Percentiles rank a stretch among this genome's conserved stretches.
phyloP scores from a whole-genome alignment of 1,140 invertebrate species.

The Campodea augens region DNA sequence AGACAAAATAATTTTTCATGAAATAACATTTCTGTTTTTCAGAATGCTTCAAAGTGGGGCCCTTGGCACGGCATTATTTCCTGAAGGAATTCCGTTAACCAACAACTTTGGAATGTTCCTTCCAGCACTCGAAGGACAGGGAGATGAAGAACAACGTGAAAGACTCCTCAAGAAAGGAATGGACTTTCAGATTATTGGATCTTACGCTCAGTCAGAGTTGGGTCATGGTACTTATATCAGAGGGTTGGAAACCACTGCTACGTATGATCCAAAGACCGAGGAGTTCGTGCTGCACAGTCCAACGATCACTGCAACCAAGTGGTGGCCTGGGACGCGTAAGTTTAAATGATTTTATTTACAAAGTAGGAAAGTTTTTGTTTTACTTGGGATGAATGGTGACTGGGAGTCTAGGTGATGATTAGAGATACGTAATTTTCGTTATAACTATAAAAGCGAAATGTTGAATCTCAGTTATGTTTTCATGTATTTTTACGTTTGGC shows the following conservation, averaged over 20 bases:
- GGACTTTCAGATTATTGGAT: slow-evolving; percentile 66
- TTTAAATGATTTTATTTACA: too few species aligned
- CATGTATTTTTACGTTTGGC: too few species aligned
- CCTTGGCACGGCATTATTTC: slow-evolving; percentile 52
- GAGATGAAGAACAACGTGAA: slow-evolving; percentile 61
- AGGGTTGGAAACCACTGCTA: slow-evolving; percentile 77
- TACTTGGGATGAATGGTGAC: too few species aligned
- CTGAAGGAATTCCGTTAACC: slow-evolving; percentile 60
- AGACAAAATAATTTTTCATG: too few species aligned
- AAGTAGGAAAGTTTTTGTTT: too few species aligned
- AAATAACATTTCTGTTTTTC: too few species aligned
- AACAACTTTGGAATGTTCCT: slow-evolving; percentile 88
- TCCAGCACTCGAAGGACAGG: slow-evolving; percentile 70
- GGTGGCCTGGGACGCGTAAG: slow-evolving; percentile 84
- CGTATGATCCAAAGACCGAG: slow-evolving; percentile 61
- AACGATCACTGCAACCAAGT: slow-evolving; percentile 72
- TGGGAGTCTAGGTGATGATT: too few species aligned
- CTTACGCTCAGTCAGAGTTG: slow-evolving; percentile 88
- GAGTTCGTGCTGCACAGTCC: slow-evolving; percentile 80
- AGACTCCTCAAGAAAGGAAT: slow-evolving; percentile 68
- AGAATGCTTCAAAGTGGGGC: slow-evolving; percentile 40
- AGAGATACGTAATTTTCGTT: too few species aligned
- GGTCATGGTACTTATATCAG: slow-evolving; percentile 84
- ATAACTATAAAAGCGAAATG: too few species aligned
- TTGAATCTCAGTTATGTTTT: too few species aligned